Percentiles rank a stretch among this genome's conserved stretches.
Evolutionary conservation across 92 coral and sea anemone genomes (phyloP).

Genomic region (Chrysogorgia sp.): DNA sequence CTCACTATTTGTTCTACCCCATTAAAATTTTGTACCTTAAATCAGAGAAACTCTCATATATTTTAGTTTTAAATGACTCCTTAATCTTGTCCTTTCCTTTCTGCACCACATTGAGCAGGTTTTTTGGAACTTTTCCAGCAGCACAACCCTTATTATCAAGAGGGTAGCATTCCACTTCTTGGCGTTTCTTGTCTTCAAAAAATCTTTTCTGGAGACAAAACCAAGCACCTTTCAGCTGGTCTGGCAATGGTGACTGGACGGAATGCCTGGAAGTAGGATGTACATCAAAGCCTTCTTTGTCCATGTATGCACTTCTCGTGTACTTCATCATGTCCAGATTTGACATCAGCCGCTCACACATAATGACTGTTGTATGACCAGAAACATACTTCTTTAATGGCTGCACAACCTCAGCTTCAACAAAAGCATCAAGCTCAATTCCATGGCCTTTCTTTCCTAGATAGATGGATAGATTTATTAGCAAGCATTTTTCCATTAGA

Average conservation of each 20-base stretch:
- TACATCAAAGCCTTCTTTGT: slow-evolving; percentile 17
- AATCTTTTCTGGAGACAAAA: too few species aligned
- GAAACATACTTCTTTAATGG: slow-evolving; percentile 36
- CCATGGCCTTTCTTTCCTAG: slow-evolving; percentile 16
- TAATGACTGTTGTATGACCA: slow-evolving; percentile 27
- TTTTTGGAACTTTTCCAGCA: slow-evolving; percentile 11
- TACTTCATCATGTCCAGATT: slow-evolving; percentile 9
- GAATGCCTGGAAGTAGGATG: slow-evolving; percentile 15
- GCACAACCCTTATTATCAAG: background rate
- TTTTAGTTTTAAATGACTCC: background rate
- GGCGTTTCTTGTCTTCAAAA: slow-evolving; percentile 1
- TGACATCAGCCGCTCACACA: slow-evolving; percentile 30
- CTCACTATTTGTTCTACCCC: background rate
- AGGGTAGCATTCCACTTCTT: slow-evolving; percentile 33
- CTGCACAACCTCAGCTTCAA: slow-evolving; percentile 32
- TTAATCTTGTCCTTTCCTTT: slow-evolving; percentile 21
- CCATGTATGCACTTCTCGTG: slow-evolving; percentile 9
- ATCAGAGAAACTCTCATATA: slow-evolving; percentile 25
- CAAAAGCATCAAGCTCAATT: slow-evolving; percentile 8
- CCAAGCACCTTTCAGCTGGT: too few species aligned
- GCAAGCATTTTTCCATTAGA: too few species aligned
- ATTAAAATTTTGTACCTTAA: slow-evolving; percentile 7
- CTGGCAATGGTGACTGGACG: slow-evolving; percentile 11
- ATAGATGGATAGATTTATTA: too few species aligned
- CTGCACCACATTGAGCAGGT: slow-evolving; percentile 2